Conservation (phyloP, 2,113 vertebrate genomes). For the Phainopepla nitens region DNA sequence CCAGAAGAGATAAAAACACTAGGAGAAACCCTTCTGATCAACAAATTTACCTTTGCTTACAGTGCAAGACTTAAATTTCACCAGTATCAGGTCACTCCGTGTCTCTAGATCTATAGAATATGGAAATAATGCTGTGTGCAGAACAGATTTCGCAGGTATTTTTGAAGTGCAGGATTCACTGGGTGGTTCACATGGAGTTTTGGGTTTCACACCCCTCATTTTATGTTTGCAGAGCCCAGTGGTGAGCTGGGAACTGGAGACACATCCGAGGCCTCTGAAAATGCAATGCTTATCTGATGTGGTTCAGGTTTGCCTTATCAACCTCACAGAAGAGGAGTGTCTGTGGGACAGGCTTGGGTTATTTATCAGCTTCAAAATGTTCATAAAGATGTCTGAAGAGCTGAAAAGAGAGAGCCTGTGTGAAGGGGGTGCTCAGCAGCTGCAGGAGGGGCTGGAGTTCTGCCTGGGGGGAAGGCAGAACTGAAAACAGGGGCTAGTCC, state of each 20-base stretch:
- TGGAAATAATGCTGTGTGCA: background rate
- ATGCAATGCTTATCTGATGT: background rate
- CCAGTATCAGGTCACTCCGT: background rate
- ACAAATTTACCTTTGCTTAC: background rate
- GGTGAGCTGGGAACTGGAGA: background rate
- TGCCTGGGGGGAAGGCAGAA: background rate
- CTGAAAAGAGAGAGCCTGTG: background rate
- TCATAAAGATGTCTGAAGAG: background rate
- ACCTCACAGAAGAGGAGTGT: background rate
- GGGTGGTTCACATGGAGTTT: accelerated
- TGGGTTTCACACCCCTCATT: background rate
- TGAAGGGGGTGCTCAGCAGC: background rate
- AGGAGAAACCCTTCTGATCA: background rate
- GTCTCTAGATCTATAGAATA: background rate
- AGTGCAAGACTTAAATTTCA: background rate
- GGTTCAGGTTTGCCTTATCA: background rate
- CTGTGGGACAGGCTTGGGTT: background rate
- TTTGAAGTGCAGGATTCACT: background rate
- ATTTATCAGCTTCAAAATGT: background rate
- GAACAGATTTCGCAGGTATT: background rate
- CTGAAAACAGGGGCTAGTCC: background rate
- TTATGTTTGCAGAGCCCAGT: background rate
- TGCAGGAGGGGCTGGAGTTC: background rate
- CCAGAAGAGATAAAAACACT: background rate
- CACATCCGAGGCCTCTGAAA: background rate